Percentiles rank a stretch among this genome's conserved stretches.
phyloP scores from a whole-genome alignment of 2,113 vertebrate species.

The Erythrocercus mccallii region DNA sequence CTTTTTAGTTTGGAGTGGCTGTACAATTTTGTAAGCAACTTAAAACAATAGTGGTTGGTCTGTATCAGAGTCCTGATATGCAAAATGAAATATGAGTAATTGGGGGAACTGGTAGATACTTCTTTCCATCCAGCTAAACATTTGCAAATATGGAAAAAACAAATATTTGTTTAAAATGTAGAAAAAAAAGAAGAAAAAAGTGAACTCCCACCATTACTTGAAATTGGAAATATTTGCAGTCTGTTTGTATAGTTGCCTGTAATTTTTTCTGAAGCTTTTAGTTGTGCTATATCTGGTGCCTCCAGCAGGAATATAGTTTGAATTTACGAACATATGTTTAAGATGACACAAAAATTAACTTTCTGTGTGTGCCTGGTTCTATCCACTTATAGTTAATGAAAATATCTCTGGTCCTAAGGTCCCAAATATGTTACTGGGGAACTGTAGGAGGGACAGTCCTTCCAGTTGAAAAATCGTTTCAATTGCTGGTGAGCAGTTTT shows the following conservation, averaged over 20 bases:
- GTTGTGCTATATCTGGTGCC: background rate
- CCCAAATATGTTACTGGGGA: background rate
- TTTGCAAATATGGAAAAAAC: background rate
- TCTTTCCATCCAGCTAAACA: background rate
- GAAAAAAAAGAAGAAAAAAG: background rate
- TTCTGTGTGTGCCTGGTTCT: background rate
- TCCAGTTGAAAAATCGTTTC: background rate
- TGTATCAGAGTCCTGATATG: background rate
- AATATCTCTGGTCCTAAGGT: background rate
- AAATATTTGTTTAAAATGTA: background rate
- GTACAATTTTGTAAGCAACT: background rate
- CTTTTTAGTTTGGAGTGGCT: constrained; percentile 21
- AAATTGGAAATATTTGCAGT: background rate
- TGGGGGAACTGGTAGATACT: background rate
- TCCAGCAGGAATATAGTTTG: background rate
- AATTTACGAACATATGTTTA: background rate
- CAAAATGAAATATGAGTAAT: constrained; percentile 18
- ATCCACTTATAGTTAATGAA: background rate
- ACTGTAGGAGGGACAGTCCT: background rate
- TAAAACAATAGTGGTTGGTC: background rate
- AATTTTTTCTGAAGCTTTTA: background rate
- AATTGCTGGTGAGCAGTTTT: background rate
- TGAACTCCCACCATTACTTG: background rate
- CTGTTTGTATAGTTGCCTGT: background rate
- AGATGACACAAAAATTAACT: background rate